phyloP scores from a whole-genome alignment of 2,113 vertebrate species.

The Calcarius ornatus region DNA sequence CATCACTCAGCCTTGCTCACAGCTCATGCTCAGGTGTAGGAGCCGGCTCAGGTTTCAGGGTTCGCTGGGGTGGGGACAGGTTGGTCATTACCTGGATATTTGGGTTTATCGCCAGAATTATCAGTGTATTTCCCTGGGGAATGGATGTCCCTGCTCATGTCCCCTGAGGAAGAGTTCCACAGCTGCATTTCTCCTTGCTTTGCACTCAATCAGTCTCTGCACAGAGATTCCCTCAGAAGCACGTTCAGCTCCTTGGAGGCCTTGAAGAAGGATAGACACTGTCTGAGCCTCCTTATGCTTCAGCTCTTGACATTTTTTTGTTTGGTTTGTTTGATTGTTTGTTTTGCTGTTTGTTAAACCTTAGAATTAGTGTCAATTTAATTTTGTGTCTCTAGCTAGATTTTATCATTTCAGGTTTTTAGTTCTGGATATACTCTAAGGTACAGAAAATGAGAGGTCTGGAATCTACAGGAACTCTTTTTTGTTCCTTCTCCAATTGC shows the following conservation, averaged over 20 bases:
- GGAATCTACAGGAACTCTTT: background rate
- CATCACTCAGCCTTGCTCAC: background rate
- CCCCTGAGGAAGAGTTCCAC: background rate
- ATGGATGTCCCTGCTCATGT: background rate
- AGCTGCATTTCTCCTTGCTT: background rate
- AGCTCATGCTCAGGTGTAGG: background rate
- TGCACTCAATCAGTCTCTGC: background rate
- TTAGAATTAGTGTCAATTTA: background rate
- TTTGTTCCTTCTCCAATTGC: background rate
- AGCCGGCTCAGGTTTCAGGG: background rate
- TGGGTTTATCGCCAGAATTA: background rate
- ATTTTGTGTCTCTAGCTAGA: background rate
- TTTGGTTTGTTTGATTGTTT: background rate
- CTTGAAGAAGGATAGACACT: background rate
- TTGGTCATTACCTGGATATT: background rate
- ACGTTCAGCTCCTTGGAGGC: background rate
- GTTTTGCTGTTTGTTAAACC: background rate
- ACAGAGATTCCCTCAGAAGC: background rate
- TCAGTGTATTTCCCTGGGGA: background rate
- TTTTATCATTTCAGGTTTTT: background rate
- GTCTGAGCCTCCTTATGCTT: background rate
- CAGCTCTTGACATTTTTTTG: background rate
- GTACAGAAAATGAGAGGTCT: background rate
- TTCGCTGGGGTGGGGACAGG: background rate
- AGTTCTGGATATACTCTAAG: background rate